Conservation (phyloP, 2,113 vertebrate species). For the Podocnemis expansa region DNA sequence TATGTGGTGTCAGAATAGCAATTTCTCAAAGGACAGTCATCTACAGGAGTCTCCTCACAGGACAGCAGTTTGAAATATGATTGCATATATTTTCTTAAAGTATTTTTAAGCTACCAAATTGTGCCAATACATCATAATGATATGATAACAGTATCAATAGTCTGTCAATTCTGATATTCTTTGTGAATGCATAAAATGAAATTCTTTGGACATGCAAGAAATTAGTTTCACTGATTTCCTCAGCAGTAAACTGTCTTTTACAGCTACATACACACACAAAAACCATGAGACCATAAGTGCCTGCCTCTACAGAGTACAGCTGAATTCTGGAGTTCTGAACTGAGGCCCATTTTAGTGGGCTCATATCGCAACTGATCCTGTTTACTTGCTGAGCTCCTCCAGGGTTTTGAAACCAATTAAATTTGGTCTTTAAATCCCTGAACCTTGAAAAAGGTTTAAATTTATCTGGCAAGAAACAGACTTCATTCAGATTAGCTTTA, state of each 20-base stretch:
- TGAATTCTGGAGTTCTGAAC: conserved; percentile 50
- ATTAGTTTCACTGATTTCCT: conserved; percentile 43
- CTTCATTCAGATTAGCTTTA: conserved; percentile 47
- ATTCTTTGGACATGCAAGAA: conserved; percentile 57
- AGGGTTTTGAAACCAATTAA: conserved; percentile 34
- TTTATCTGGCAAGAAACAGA: conserved; percentile 58
- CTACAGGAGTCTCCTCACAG: conserved; percentile 16
- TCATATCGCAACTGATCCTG: conserved; percentile 51
- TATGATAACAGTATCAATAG: conserved; percentile 42
- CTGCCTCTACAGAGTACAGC: conserved; percentile 69
- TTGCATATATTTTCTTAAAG: conserved; percentile 67
- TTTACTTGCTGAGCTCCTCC: conserved; percentile 42
- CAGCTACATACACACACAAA: conserved; percentile 53
- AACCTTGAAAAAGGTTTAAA: conserved; percentile 54
- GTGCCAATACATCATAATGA: conserved; percentile 67
- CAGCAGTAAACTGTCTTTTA: conserved; percentile 33
- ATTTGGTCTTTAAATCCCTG: conserved; percentile 33
- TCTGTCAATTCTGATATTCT: conserved; percentile 41
- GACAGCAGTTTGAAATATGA: conserved; percentile 45
- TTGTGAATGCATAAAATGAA: conserved; percentile 51
- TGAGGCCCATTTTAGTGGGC: conserved; percentile 52
- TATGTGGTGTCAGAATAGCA: conserved; percentile 2
- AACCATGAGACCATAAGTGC: conserved; percentile 81
- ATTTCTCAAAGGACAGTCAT: conserved; percentile 46
- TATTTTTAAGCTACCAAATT: conserved; percentile 74